Percentiles rank a stretch among this genome's conserved stretches.
These are phyloP conservation scores for Eulemur rubriventer DNA, from an alignment of 2,797 vertebrate genomes.

Conservation along the genomic window DNA sequence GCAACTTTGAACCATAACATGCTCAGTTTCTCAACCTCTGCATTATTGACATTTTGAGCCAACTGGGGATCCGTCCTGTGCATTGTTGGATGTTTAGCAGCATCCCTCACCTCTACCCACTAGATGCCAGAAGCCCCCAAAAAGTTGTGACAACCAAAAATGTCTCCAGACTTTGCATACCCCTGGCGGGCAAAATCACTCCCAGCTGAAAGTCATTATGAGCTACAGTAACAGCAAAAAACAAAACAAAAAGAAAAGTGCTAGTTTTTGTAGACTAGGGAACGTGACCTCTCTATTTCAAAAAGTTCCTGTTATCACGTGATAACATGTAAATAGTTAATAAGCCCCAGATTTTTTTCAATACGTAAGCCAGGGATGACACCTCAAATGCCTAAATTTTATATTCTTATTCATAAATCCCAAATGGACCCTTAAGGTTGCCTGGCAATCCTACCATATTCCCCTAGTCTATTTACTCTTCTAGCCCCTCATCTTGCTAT, in stretches of 20 bases:
- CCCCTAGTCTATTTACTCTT: neutral
- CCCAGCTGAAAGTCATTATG: neutral
- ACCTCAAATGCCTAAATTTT: neutral
- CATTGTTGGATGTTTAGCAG: neutral
- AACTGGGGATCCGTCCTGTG: neutral
- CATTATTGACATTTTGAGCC: neutral
- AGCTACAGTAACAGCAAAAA: neutral
- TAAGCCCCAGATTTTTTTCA: neutral
- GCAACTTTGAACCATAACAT: neutral
- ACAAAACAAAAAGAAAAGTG: neutral
- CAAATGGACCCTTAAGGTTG: neutral
- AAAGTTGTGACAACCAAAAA: neutral
- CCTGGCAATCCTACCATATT: neutral
- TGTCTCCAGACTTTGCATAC: neutral
- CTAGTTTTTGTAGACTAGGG: neutral
- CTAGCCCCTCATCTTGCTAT: neutral
- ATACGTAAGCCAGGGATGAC: neutral
- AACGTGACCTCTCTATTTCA: neutral
- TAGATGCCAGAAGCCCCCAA: neutral
- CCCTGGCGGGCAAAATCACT: neutral
- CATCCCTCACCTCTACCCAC: neutral
- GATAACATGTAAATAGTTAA: neutral
- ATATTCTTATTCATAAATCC: neutral
- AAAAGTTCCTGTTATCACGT: neutral
- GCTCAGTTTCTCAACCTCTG: neutral